Base-by-base conservation (phyloP, 2,113 vertebrate genomes). In the Beaufortia kweichowensis region DNA sequence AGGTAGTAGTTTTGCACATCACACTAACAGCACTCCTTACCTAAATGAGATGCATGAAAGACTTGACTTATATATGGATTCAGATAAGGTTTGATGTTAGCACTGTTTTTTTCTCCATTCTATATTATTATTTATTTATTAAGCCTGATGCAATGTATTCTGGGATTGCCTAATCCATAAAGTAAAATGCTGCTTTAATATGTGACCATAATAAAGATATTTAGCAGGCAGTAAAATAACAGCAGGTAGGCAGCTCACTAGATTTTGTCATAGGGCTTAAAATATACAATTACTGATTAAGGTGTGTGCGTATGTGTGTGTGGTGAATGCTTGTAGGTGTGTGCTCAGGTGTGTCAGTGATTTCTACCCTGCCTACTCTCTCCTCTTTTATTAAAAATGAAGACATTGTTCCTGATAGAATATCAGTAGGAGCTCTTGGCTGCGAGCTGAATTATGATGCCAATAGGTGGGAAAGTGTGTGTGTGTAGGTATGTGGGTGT, bases 251-350 rank as follows among this genome's bases (percentile, higher is more conserved):
- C 19, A 53, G 23, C 23, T 12, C 21, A 39, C 3, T 26, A 66
- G 8, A 2, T 23, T 41, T 39, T 29, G 64, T 15, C 28, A 55
- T 19, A 56, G 41, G 12, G 10, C n/a, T 12, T 3, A 43, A 43
- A 43, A 12, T 43, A 43, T 43, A 53, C 4, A 19, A 21, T 53
- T 53, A 53, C 19, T 21, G 48, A 1, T 53, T 8, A 9, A 14
- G 41, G 26, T 60, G 57, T 53, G 3, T 43, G 41, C 50, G n/a
- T 11, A 11, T 73, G 48, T 84, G 87, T 88, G 84, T 88, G 82
- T 82, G 81, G 84, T n/a, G n/a, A n/a, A 77, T 81, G 84, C 85
- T 76, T 85, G 85, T 85, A 19, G 63, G 33, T 62, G 57, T 62
- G 9, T 43, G 63, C 62, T 50, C 28, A 23, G 14, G 48, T 55